These are phyloP conservation scores for Asarcornis scutulata DNA, from an alignment of 2,113 vertebrate species.

Conservation along the genomic window DNA sequence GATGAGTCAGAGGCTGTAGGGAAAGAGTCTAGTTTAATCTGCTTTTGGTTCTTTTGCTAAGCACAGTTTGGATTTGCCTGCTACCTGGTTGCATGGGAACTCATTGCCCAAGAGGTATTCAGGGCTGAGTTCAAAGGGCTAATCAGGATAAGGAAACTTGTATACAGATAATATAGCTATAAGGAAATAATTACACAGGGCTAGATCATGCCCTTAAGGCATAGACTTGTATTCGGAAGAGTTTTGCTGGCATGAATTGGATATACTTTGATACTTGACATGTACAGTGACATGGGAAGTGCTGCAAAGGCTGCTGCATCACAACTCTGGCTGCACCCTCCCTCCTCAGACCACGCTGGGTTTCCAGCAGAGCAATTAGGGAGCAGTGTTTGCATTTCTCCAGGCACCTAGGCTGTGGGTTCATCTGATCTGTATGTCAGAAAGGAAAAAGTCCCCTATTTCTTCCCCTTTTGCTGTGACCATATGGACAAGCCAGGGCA, in stretches of 20 bases:
- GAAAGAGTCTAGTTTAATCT: neutral
- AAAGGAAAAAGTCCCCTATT: neutral
- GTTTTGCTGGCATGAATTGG: neutral
- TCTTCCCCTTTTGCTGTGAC: neutral
- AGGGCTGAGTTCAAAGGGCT: neutral
- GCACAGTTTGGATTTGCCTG: neutral
- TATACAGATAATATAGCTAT: neutral
- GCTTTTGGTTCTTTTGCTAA: neutral
- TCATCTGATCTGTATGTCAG: accelerated
- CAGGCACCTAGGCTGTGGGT: neutral
- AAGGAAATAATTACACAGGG: neutral
- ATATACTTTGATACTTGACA: neutral
- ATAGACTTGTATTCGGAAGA: neutral
- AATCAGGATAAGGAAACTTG: neutral
- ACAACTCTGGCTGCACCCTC: neutral
- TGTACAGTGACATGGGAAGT: neutral
- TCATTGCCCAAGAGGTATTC: accelerated
- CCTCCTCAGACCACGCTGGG: accelerated
- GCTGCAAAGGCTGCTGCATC: neutral
- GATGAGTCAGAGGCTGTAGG: neutral
- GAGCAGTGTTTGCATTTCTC: neutral
- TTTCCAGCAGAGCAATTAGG: neutral
- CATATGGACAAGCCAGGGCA: neutral
- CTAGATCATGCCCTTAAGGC: neutral
- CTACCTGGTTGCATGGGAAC: neutral